Conservation (phyloP, 2,113 vertebrate species). For the Neolamprologus cancellatus region DNA sequence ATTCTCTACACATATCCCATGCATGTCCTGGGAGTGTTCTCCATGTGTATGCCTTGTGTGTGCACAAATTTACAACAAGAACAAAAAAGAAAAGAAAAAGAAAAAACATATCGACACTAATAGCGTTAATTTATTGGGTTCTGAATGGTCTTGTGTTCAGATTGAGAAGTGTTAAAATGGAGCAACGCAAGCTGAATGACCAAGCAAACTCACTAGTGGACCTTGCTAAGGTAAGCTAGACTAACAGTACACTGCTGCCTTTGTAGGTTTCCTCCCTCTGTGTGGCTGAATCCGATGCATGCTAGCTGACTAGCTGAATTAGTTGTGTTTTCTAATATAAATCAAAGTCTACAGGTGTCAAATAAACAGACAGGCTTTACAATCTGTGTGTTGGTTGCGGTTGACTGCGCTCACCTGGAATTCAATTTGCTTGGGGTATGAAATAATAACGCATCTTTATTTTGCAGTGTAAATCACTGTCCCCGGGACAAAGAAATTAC, state of each 20-base stretch:
- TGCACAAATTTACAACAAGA: constrained; percentile 45
- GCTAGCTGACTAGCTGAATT: constrained; percentile 12
- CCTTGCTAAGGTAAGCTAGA: constrained; percentile 92
- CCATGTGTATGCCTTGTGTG: constrained; percentile 85
- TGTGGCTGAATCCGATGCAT: constrained; percentile 43
- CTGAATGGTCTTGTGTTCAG: constrained; percentile 84
- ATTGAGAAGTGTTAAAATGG: constrained; percentile 99
- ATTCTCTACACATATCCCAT: constrained; percentile 68
- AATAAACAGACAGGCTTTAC: constrained; percentile 73
- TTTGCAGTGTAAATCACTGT: neutral
- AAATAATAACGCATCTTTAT: constrained; percentile 18
- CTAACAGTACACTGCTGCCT: constrained; percentile 46
- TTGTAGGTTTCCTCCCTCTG: constrained; percentile 28
- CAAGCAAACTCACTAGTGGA: constrained; percentile 99
- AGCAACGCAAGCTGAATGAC: constrained; percentile 98
- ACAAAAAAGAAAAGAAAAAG: neutral
- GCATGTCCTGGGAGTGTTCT: constrained; percentile 74
- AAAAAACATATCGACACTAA: neutral
- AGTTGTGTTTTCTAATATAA: constrained; percentile 27
- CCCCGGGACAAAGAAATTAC: neutral
- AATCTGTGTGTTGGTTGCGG: constrained; percentile 17
- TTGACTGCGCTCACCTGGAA: constrained; percentile 9
- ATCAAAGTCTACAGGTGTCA: constrained; percentile 80
- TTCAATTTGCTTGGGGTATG: neutral
- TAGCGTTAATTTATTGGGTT: constrained; percentile 72